Percentiles rank a stretch among this genome's conserved stretches.
Evolutionary conservation across 1,140 invertebrate genomes (phyloP).

Genomic region (Metopolophium dirhodum): DNA sequence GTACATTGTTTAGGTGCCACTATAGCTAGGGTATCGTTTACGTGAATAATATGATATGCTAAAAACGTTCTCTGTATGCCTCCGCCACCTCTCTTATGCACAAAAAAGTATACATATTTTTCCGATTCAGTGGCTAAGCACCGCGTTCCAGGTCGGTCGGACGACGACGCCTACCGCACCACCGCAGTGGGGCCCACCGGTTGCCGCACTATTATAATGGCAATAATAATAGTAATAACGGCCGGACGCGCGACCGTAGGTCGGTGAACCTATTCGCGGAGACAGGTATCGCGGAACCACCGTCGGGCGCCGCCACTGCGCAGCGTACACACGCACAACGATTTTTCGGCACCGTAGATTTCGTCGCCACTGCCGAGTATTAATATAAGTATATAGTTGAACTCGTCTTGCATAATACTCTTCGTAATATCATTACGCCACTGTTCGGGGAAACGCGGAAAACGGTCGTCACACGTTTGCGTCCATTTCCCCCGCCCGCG

Average conservation of each 20-base stretch:
- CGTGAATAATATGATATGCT: background rate
- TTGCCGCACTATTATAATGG: background rate
- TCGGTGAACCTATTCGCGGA: slow-evolving; percentile 33
- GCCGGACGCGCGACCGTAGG: background rate
- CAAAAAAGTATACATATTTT: background rate
- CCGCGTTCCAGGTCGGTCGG: background rate
- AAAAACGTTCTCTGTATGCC: background rate
- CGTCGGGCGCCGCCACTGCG: background rate
- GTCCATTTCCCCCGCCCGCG: background rate
- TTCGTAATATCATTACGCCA: background rate
- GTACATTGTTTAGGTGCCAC: background rate
- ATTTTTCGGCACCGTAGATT: background rate
- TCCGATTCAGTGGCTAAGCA: background rate
- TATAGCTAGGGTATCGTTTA: background rate
- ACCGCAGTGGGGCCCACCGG: background rate
- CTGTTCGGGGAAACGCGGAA: slow-evolving; percentile 24
- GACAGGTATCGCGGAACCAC: background rate
- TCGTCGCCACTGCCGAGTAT: background rate
- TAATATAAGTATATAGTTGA: background rate
- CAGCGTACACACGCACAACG: background rate
- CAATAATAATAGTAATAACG: background rate
- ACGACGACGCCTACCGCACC: background rate
- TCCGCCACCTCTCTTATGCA: background rate
- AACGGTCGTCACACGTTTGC: background rate
- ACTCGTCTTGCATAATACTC: background rate